These are phyloP conservation scores for Scaptomyza hsui DNA, from an alignment of 1,140 invertebrate species.

Conservation along the genomic window DNA sequence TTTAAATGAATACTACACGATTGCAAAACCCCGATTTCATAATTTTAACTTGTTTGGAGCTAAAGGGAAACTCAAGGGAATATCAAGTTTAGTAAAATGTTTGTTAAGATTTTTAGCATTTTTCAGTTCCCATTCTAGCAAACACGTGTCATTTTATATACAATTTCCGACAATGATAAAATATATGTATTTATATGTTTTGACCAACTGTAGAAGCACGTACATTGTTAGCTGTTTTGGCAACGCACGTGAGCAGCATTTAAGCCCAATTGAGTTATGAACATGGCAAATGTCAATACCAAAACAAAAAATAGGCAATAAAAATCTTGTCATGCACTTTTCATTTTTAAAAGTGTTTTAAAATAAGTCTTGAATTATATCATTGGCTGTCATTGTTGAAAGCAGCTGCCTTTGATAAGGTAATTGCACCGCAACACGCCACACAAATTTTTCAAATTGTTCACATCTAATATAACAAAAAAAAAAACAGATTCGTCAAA, in stretches of 20 bases:
- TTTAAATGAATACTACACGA: slow-evolving; percentile 2
- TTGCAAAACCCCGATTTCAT: slow-evolving; percentile 7
- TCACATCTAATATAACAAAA: background rate
- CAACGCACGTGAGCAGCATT: slow-evolving; percentile 56
- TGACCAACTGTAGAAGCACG: slow-evolving; percentile 52
- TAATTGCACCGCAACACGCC: slow-evolving; percentile 64
- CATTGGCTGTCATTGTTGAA: slow-evolving; percentile 42
- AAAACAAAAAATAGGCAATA: background rate
- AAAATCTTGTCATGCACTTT: slow-evolving; percentile 20
- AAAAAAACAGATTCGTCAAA: background rate
- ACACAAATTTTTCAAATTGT: slow-evolving; percentile 43
- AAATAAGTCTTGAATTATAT: slow-evolving; percentile 31
- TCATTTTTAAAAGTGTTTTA: slow-evolving; percentile 31
- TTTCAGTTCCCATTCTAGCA: too few species aligned
- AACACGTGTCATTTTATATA: background rate
- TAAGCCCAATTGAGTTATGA: slow-evolving; percentile 37
- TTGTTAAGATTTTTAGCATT: too few species aligned
- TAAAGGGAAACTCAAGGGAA: too few species aligned
- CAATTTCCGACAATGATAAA: slow-evolving; percentile 7
- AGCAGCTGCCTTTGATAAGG: slow-evolving; percentile 33
- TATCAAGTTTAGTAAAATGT: too few species aligned
- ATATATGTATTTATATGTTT: slow-evolving; percentile 12
- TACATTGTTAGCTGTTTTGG: slow-evolving; percentile 38
- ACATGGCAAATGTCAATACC: slow-evolving; percentile 35
- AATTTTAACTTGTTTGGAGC: slow-evolving; percentile 1